phyloP scores from a whole-genome alignment of 2,797 vertebrate species.

The Australoheros facetus region DNA sequence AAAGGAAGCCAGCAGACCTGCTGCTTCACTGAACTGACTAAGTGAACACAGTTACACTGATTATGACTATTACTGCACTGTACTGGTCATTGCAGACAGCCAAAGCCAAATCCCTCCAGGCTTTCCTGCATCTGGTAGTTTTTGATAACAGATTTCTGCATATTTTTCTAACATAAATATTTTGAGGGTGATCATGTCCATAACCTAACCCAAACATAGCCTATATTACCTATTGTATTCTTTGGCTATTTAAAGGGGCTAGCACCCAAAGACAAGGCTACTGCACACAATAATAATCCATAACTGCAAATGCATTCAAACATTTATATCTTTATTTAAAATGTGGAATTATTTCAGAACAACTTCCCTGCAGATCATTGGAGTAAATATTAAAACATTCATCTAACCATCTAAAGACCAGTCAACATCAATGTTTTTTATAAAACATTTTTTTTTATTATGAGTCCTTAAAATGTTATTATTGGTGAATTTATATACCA shows the following conservation, averaged over 20 bases:
- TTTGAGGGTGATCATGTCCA: not conserved
- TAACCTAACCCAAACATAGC: not conserved
- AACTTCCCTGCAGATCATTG: not conserved
- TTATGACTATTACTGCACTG: slow-evolving; percentile 24
- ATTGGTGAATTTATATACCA: not conserved
- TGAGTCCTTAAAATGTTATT: not conserved
- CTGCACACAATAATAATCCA: not conserved
- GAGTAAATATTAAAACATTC: slow-evolving; percentile 8
- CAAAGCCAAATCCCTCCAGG: slow-evolving; percentile 3
- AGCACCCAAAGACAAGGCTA: not conserved
- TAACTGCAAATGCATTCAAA: not conserved
- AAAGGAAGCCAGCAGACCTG: slow-evolving; percentile 44
- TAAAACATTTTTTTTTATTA: not conserved
- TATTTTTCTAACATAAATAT: not conserved
- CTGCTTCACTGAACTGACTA: slow-evolving; percentile 50
- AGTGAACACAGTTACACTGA: slow-evolving; percentile 30
- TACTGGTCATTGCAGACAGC: slow-evolving; percentile 2
- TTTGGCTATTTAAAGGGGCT: not conserved
- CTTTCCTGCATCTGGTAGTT: not conserved
- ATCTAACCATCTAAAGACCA: not conserved
- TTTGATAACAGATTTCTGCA: not conserved
- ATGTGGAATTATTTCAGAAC: not conserved
- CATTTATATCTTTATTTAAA: not conserved
- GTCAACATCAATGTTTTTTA: not conserved
- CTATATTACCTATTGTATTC: not conserved